Conservation (phyloP, 2,888 invertebrate genomes). For the Mongoloraphidia duomilia region DNA sequence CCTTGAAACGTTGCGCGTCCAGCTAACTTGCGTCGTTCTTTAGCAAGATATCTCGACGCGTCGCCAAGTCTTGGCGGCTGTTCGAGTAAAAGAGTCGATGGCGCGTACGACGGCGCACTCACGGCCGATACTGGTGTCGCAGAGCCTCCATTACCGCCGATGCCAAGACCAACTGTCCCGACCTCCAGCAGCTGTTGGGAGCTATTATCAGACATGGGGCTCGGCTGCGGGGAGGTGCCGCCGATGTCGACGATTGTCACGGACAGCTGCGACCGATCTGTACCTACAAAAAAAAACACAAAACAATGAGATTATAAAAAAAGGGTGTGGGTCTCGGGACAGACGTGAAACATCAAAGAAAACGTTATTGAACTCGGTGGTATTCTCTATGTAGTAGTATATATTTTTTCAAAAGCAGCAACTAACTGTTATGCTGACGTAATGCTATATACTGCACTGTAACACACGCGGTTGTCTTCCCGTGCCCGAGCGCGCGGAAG, state of each 20-base stretch:
- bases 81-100: conserved; percentile 24
- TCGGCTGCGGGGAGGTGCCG: conserved; percentile 24
- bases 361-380: no score
- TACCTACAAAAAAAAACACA: background rate
- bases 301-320: no score
- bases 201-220: conserved; percentile 27
- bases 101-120: conserved; percentile 24
- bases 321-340: no score
- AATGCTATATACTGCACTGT: no score
- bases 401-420: no score
- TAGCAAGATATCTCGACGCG: conserved; percentile 43
- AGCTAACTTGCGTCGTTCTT: conserved; percentile 44
- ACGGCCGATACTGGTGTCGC: conserved; percentile 23
- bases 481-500: no score
- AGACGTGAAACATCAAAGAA: no score
- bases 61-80: conserved; percentile 37
- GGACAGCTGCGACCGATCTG: conserved; percentile 26
- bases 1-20: conserved; percentile 57
- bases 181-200: conserved; percentile 26
- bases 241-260: conserved; percentile 31
- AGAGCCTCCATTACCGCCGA: background rate
- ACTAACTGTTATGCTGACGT: no score
- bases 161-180: background rate
- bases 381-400: no score
- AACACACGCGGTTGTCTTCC: no score